Percentiles rank a stretch among this genome's conserved stretches.
Conservation (phyloP, 1,140 invertebrate species). For the Stegodyphus mimosarum region DNA sequence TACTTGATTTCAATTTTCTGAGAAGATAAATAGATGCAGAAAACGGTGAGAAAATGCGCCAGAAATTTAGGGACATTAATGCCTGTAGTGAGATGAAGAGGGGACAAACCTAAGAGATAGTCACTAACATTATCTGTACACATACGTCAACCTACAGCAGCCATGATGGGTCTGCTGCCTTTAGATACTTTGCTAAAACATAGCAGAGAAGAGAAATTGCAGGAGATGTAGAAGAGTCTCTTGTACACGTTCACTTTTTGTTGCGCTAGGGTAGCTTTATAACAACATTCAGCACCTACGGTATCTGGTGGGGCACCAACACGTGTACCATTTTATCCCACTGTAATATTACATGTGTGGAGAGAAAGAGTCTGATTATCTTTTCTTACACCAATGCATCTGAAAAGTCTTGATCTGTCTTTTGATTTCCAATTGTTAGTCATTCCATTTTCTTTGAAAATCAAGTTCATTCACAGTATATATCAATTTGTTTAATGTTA, state of each 20-base stretch:
- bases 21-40: not conserved
- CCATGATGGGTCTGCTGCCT: conserved; percentile 22
- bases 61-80: conserved; percentile 49
- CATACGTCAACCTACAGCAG: conserved; percentile 51
- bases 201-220: conserved; percentile 59
- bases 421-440: not conserved
- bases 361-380: conserved; percentile 46
- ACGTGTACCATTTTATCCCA: not conserved
- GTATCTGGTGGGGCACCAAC: conserved; percentile 17
- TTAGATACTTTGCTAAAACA: conserved; percentile 56
- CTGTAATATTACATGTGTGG: not conserved
- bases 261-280: not conserved
- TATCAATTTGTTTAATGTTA: not conserved
- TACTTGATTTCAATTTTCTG: not conserved
- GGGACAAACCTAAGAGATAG: conserved; percentile 53
- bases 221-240: conserved; percentile 52
- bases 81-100: conserved; percentile 22
- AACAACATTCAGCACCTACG: not conserved
- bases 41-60: conserved; percentile 32
- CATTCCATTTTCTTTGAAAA: conserved; percentile 14
- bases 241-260: conserved; percentile 44
- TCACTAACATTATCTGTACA: conserved; percentile 57
- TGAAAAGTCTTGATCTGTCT: not conserved
- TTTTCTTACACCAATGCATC: not conserved
- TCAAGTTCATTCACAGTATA: not conserved